These are phyloP conservation scores for Squalus acanthias DNA, from an alignment of 2,797 vertebrate genomes.

Conservation along the genomic window DNA sequence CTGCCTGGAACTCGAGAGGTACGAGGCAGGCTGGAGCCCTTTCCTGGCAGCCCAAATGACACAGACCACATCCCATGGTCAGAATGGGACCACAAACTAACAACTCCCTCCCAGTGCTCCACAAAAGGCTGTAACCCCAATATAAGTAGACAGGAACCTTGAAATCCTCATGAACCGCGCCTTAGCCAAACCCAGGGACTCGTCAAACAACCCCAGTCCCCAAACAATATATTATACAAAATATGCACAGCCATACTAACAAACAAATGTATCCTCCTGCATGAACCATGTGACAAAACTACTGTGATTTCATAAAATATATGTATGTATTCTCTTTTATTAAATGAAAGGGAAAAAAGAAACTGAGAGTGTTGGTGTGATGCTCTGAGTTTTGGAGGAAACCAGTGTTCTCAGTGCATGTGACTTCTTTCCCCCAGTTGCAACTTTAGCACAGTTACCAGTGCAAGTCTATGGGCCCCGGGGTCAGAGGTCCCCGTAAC, in stretches of 20 bases:
- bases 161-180: background rate
- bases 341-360: background rate
- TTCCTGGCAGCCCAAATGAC: background rate
- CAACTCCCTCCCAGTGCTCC: background rate
- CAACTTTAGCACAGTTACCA: background rate
- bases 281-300: background rate
- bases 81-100: background rate
- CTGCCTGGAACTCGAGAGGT: background rate
- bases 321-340: background rate
- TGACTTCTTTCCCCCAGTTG: background rate
- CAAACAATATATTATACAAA: background rate
- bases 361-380: no score
- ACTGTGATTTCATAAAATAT: background rate
- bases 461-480: background rate
- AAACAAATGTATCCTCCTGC: background rate
- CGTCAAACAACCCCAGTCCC: background rate
- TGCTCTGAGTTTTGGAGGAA: background rate
- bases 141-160: background rate
- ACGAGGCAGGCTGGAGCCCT: background rate
- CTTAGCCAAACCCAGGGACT: background rate
- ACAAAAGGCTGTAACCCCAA: background rate
- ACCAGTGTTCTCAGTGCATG: background rate
- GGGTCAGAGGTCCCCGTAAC: background rate
- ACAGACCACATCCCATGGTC: background rate
- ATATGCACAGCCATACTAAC: background rate